phyloP scores from a whole-genome alignment of 2,888 invertebrate species.

The Emmelina monodactyla region DNA sequence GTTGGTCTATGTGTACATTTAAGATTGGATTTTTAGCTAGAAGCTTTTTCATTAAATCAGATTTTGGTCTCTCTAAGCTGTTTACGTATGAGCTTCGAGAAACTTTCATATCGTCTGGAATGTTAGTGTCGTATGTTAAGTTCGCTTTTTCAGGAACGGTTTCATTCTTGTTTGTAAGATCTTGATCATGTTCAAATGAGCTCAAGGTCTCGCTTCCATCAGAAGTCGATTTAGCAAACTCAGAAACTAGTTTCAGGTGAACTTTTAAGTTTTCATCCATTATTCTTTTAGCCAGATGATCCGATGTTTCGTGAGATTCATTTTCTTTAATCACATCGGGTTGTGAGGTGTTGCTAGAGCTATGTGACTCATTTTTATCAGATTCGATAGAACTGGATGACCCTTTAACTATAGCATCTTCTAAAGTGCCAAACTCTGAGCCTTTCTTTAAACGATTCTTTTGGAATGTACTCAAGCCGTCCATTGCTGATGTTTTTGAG shows the following conservation, averaged over 20 bases:
- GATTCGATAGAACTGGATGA: slow-evolving; percentile 54
- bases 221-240: slow-evolving; percentile 57
- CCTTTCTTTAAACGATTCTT: slow-evolving; percentile 75
- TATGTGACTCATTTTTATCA: slow-evolving; percentile 37
- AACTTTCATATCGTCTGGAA: slow-evolving; percentile 71
- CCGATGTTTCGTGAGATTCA: slow-evolving; percentile 47
- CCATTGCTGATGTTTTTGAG: slow-evolving; percentile 62
- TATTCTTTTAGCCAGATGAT: slow-evolving; percentile 50
- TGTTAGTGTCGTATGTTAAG: slow-evolving; percentile 65
- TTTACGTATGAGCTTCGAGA: slow-evolving; percentile 67
- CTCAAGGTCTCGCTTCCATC: slow-evolving; percentile 53
- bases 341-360: slow-evolving; percentile 23
- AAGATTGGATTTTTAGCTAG: slow-evolving; percentile 60
- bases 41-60: slow-evolving; percentile 67
- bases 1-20: slow-evolving; percentile 51
- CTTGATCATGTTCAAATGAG: slow-evolving; percentile 45
- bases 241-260: slow-evolving; percentile 52
- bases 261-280: slow-evolving; percentile 60
- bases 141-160: slow-evolving; percentile 39
- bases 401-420: slow-evolving; percentile 74
- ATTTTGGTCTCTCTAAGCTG: slow-evolving; percentile 69
- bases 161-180: slow-evolving; percentile 24
- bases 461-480: slow-evolving; percentile 73
- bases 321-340: slow-evolving; percentile 34
- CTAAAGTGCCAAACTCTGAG: slow-evolving; percentile 78